Base-by-base conservation (phyloP, 2,113 vertebrate genomes). In the Psophia crepitans region DNA sequence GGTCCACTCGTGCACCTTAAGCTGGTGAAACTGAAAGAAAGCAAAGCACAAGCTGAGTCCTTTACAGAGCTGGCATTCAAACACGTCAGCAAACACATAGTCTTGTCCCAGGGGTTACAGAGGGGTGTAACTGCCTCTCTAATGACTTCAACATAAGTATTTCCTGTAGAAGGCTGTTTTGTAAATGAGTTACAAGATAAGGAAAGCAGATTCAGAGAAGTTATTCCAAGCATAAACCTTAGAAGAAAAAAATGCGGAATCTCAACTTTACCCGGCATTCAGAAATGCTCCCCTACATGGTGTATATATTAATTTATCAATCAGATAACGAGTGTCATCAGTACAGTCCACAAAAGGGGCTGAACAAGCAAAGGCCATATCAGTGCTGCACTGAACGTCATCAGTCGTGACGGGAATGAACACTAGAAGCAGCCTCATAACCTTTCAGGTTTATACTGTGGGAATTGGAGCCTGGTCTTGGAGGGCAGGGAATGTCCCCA, bases 1-100 rank as follows among this genome's bases (percentile, higher is more conserved):
- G 12, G 19, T 19, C 4, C 4, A 3, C 4, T 48, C 6, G 2
- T 4, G 8, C 1, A 48, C 17, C 65, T 33, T 39, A 46, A 84
- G 53, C 18, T 56, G 27, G 54, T 90, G n/a, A 78, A 87, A 63
- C 20, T 21, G 32, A 43, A 85, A 26, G 30, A 61, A 49, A 43
- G 61, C 10, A 37, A 68, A 64, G 48, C 13, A n/a, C 7, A 30
- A 3, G 0, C 0, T 21, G 46, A 48, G 13, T 9, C 35, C 23
- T 87, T 84, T 46, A 54, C 33, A 81, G 43, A 63, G 26, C 20
- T 66, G 26, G 8, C 30, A 84, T 78, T 66, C 30, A 79, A 84
- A 73, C 8, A 27, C 3, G 68, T 22, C 60, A 82, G 33, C 37
- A 84, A 86, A n/a, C 11, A 71, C 14, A 30, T 0, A 39, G 18